Conservation (phyloP, 2,888 invertebrate species). For the Trisateles emortualis region DNA sequence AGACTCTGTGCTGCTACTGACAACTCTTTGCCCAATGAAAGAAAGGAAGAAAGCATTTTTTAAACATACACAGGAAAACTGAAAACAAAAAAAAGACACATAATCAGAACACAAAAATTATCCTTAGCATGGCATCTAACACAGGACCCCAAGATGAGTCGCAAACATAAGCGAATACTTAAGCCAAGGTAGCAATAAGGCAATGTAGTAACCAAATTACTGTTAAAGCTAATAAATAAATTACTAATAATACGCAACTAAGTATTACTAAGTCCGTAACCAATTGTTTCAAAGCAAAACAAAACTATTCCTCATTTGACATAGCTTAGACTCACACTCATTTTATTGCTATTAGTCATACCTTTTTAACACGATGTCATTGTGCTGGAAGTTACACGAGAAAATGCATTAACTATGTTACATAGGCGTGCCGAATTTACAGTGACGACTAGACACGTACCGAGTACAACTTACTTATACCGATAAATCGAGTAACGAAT, state of each 20-base stretch:
- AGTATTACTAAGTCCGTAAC: not conserved
- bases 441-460: constrained; percentile 15
- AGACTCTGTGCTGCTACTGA: no score
- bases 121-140: no score
- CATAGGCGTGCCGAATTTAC: constrained; percentile 54
- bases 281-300: constrained; percentile 6
- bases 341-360: constrained; percentile 47
- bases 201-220: no score
- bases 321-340: constrained; percentile 32
- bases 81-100: no score
- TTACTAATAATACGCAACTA: not conserved
- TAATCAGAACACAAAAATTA: no score
- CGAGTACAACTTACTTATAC: no score
- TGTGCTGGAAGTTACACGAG: constrained; percentile 52
- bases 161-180: no score
- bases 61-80: no score
- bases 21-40: no score
- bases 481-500: not conserved
- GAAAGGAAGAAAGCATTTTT: no score
- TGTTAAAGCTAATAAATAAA: not conserved
- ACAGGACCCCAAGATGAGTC: no score
- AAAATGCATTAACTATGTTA: constrained; percentile 56
- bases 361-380: constrained; percentile 42
- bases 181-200: no score
- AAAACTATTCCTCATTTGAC: constrained; percentile 10